Conservation (phyloP, 2,113 vertebrate species). For the Tenebrosternarchus preto region DNA sequence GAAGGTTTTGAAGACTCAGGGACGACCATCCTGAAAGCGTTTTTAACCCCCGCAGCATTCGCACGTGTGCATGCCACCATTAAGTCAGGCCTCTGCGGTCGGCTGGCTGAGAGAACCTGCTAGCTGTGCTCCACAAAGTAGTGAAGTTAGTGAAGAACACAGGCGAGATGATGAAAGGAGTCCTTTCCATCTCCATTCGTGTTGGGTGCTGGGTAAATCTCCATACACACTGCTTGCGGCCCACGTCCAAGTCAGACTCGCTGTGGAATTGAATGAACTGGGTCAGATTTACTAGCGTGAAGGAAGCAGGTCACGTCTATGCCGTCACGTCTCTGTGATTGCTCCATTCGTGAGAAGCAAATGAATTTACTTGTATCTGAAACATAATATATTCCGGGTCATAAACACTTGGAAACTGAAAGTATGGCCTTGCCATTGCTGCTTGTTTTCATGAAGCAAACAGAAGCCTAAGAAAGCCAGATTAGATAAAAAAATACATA, state of each 20-base stretch:
- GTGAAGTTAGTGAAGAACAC: background rate
- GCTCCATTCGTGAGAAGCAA: too few species aligned
- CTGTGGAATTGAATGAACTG: background rate
- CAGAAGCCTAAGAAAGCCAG: too few species aligned
- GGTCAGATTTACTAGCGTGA: background rate
- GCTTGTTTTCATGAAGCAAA: too few species aligned
- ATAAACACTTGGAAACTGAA: too few species aligned
- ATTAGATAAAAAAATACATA: too few species aligned
- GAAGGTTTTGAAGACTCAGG: background rate
- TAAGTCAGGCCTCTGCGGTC: background rate
- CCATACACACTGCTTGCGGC: background rate
- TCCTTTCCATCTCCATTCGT: background rate
- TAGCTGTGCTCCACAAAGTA: background rate
- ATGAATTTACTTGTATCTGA: too few species aligned
- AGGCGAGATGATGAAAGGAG: constrained; percentile 3
- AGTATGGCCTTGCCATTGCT: too few species aligned
- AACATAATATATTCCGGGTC: too few species aligned
- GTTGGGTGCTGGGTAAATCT: background rate
- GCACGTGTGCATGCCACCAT: background rate
- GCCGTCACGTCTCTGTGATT: too few species aligned
- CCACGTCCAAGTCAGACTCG: background rate
- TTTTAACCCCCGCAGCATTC: background rate
- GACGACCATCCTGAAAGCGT: background rate
- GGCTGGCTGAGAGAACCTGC: constrained; percentile 1
- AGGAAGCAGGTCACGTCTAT: too few species aligned